phyloP scores from a whole-genome alignment of 2,113 vertebrate genomes.

The Pongo abelii region DNA sequence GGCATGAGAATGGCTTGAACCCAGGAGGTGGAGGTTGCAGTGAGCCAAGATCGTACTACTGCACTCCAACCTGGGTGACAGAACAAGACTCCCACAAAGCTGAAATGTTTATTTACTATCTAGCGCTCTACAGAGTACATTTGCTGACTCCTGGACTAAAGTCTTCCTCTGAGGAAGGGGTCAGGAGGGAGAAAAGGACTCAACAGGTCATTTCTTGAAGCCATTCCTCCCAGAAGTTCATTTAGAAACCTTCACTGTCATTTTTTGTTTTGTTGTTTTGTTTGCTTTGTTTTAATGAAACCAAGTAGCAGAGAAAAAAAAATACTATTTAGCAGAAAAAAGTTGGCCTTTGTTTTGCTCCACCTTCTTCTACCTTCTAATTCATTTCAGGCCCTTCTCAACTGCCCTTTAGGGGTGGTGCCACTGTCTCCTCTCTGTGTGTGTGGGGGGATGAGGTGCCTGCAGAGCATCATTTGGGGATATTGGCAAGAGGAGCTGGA shows the following conservation, averaged over 20 bases:
- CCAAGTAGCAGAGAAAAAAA: background rate
- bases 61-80: too few relatives aligned
- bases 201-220: background rate
- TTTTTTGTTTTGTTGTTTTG: background rate
- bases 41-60: too few relatives aligned
- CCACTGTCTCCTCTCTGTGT: background rate
- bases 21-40: too few relatives aligned
- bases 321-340: background rate
- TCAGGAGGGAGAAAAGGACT: background rate
- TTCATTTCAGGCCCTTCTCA: background rate
- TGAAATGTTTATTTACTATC: background rate
- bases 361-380: background rate
- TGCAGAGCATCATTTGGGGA: background rate
- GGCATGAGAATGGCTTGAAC: too few relatives aligned
- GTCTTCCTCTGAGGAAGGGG: background rate
- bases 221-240: background rate
- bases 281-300: background rate
- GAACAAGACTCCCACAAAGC: too few relatives aligned
- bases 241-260: background rate
- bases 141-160: background rate
- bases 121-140: background rate
- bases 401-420: rapidly evolving
- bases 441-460: background rate
- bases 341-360: background rate
- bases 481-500: background rate